Percentiles rank a stretch among this genome's conserved stretches.
phyloP scores from a whole-genome alignment of 2,797 vertebrate species.

The Pygocentrus nattereri region DNA sequence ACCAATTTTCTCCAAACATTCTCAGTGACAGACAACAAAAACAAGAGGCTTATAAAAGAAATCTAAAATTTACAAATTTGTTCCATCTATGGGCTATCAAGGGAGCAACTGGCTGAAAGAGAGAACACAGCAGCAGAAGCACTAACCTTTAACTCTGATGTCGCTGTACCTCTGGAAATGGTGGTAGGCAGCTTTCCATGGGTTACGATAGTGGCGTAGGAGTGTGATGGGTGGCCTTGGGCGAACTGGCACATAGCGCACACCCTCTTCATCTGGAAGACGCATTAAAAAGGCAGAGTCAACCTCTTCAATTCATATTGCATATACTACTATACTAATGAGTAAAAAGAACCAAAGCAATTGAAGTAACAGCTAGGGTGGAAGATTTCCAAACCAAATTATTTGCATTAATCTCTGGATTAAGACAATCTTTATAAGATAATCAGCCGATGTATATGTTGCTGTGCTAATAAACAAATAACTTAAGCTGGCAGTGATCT shows the following conservation, averaged over 20 bases:
- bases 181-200: conserved; percentile 98
- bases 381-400: too few species aligned
- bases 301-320: too few species aligned
- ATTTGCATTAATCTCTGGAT: too few species aligned
- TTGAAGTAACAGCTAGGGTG: too few species aligned
- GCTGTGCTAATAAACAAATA: too few species aligned
- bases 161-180: conserved; percentile 98
- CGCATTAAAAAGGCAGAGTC: background rate
- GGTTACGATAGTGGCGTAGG: conserved; percentile 95
- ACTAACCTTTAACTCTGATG: conserved; percentile 95
- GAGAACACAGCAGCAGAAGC: background rate
- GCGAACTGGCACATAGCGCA: conserved; percentile 93
- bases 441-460: too few species aligned
- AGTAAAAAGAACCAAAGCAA: too few species aligned
- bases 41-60: background rate
- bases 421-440: too few species aligned
- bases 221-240: conserved; percentile 93
- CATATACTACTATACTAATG: too few species aligned
- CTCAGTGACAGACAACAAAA: too few species aligned
- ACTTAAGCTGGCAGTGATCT: too few species aligned
- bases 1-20: too few species aligned
- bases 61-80: background rate
- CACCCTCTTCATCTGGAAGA: conserved; percentile 93
- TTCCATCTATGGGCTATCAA: background rate
- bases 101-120: background rate